Evolutionary conservation across 2,888 invertebrate genomes (phyloP).

Genomic region (Perizoma flavofasciatum): DNA sequence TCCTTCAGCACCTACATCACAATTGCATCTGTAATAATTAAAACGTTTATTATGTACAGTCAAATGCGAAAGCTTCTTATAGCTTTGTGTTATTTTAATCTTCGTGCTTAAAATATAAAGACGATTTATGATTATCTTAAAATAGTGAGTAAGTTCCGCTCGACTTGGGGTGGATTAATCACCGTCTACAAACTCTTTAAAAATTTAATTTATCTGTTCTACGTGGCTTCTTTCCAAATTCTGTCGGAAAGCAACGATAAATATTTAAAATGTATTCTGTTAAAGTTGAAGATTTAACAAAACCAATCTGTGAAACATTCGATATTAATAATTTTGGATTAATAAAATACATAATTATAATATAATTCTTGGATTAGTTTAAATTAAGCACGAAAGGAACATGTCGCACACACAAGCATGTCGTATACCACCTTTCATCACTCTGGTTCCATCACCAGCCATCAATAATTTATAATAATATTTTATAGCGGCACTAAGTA

Average conservation of each 20-base stretch:
- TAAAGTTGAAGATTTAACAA: constrained; percentile 3
- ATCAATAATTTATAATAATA: too few species aligned
- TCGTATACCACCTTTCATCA: too few species aligned
- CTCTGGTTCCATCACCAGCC: too few species aligned
- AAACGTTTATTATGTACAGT: constrained; percentile 12
- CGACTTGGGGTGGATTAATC: constrained; percentile 56
- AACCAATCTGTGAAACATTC: too few species aligned
- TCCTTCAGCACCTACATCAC: background rate
- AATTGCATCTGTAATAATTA: constrained; percentile 19
- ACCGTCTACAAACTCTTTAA: constrained; percentile 61
- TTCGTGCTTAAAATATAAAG: background rate
- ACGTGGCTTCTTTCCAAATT: constrained; percentile 58
- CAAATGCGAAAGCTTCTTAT: constrained; percentile 8
- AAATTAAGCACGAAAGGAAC: too few species aligned
- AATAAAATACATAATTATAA: too few species aligned
- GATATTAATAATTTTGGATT: too few species aligned
- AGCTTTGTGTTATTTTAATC: background rate
- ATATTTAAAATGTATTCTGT: constrained; percentile 57
- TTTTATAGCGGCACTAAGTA: too few species aligned
- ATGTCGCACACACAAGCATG: too few species aligned
- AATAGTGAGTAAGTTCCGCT: constrained; percentile 2
- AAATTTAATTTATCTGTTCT: constrained; percentile 69
- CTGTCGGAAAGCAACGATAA: constrained; percentile 55
- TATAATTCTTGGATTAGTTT: too few species aligned
- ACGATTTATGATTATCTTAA: background rate